Evolutionary conservation across 2,113 vertebrate species (phyloP), one percentile per base, ranked within the genome.

Genomic region (Phocoena sinus): DNA sequence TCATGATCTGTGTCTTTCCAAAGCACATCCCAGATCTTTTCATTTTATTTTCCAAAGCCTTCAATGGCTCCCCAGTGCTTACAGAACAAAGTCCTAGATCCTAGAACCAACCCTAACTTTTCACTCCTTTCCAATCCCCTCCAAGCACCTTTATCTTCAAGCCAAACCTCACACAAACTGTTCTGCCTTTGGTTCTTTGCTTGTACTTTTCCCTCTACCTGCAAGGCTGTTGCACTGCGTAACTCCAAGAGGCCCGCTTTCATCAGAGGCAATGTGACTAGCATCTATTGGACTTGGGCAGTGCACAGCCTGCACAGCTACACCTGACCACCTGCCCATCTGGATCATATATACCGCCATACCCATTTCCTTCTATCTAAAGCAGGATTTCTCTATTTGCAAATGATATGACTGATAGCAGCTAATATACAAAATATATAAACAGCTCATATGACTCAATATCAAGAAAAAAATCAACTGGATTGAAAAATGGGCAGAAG

Each of bases 331-430:
- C 65, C 41, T 6, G 9, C 76, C 58, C 13, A 8, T 8, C 71
- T 6, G 25, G 18, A 1, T 36, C 56, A 21, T 10, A 14, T 2
- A 2, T 12, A 5, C 21, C 18, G 15, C 10, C 74, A 2, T 2
- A 15, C 21, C 33, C 33, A 8, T 31, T 50, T 44, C n/a, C 65
- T 28, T 70, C 26, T 8, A 0, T 1, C 67, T 28, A 8, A 63
- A 77, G 21, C 28, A 28, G 58, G 44, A 38, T 71, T 85, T 93
- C 73, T 79, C 60, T n/a, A 25, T 56, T 23, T 79, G 20, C 50
- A n/a, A 25, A 23, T 79, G 50, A n/a, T n/a, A 79, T n/a, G 53
- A 79, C 50, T 11, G 33, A 56, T 14, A 79, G 33, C 31, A 10
- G 50, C 50, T 56, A 20, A 33, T n/a, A 79, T 53, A 11, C 31